A percentile compares a stretch with the other conserved stretches of the same genome.
These are phyloP conservation scores for Leptodactylus fallax DNA, from an alignment of 2,797 vertebrate species.

Conservation along the genomic window DNA sequence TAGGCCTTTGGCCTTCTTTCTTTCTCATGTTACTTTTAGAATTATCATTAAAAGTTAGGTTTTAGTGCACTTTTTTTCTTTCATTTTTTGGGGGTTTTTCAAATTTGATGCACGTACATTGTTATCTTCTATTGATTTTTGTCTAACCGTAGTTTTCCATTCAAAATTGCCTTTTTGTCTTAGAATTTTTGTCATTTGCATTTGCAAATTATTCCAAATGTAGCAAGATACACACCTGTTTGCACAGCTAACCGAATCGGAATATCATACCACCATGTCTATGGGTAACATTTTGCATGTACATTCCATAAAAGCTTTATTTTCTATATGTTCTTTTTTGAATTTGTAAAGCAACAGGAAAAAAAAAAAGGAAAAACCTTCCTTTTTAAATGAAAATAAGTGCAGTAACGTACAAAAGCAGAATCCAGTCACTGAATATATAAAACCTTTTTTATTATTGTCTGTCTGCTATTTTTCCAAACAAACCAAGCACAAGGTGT, in stretches of 20 bases:
- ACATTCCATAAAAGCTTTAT: neutral
- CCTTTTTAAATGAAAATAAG: neutral
- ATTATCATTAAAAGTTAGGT: too few relatives aligned
- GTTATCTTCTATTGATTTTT: too few relatives aligned
- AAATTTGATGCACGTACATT: too few relatives aligned
- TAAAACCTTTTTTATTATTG: slow-evolving; percentile 36
- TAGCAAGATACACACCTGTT: neutral
- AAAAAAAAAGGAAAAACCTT: neutral
- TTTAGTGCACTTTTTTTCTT: too few relatives aligned
- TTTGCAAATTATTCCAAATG: neutral
- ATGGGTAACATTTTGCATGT: neutral
- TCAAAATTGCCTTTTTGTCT: too few relatives aligned
- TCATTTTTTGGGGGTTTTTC: too few relatives aligned
- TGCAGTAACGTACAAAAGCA: slow-evolving; percentile 24
- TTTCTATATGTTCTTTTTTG: neutral
- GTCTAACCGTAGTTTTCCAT: too few relatives aligned
- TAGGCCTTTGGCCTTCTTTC: too few relatives aligned
- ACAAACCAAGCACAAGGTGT: slow-evolving; percentile 51
- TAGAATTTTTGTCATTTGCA: too few relatives aligned
- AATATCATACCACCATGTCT: neutral
- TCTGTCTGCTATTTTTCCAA: slow-evolving; percentile 49
- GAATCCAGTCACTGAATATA: slow-evolving; percentile 27
- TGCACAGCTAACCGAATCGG: neutral
- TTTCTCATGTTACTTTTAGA: too few relatives aligned
- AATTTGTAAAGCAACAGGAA: neutral